Evolutionary conservation across 2,113 vertebrate species (phyloP), one percentile per base, ranked within the genome.

Genomic region (Loxodonta africana): DNA sequence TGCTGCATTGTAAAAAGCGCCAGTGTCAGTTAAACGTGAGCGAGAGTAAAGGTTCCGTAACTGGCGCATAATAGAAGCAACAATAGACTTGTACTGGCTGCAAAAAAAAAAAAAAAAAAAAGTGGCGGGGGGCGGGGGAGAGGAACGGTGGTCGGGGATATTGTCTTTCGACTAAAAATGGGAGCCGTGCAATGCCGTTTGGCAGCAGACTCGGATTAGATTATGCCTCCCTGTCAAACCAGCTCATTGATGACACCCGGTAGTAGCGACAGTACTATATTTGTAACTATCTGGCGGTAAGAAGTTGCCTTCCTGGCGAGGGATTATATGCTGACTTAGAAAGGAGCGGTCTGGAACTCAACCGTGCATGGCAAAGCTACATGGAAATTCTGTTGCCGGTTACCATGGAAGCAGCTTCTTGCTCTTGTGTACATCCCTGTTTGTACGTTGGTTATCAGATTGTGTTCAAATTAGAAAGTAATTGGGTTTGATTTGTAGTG

Each of bases 361-460:
- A 28, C 94, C 85, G 97, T 97, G 96, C 96, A 89, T 96, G 97
- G 96, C 97, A 92, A 94, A 96, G 98, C 98, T 94, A 97, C 88
- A 95, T 80, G 98, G 96, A 97, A 94, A 97, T 97, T 78, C 97
- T 97, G 97, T 98, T 98, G 91, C 97, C 86, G 91, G 98, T 98
- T 98, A 90, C 98, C 98, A 98, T 98, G 98, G 98, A 96, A 98
- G 98, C 98, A 93, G 98, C 98, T 98, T 97, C 98, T 97, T 92
- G 93, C 94, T 96, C 96, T 88, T 93, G 97, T 96, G 97, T 97
- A 87, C 94, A 82, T 94, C 94, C 82, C 93, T 94, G 97, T 97
- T 97, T 97, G 67, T 97, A 95, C n/a, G 37, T 73, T 69, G 97
- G 97, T 97, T 98, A 94, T 97, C 96, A 76, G 88, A 96, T 96